These are phyloP conservation scores for Drosophila melanocephala DNA, from an alignment of 2,888 invertebrate genomes.

Conservation along the genomic window DNA sequence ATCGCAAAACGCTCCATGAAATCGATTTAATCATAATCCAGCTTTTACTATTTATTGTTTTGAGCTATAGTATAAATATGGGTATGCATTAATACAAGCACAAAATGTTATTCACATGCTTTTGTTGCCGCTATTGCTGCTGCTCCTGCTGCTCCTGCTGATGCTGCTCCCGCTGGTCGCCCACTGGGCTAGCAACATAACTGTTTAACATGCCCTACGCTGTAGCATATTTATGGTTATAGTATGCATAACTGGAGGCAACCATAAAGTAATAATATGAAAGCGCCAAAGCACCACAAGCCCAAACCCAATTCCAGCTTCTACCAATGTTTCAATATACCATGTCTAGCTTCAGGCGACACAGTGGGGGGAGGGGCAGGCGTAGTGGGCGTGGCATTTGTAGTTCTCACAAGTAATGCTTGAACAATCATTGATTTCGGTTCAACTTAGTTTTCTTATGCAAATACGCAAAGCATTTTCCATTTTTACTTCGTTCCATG, in stretches of 20 bases:
- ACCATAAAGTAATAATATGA: constrained; percentile 80
- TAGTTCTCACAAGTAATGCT: constrained; percentile 68
- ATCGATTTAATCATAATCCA: constrained; percentile 82
- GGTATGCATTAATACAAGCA: constrained; percentile 79
- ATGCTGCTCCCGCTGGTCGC: constrained; percentile 29
- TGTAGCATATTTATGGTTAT: constrained; percentile 77
- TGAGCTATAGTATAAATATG: constrained; percentile 82
- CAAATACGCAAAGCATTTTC: constrained; percentile 76
- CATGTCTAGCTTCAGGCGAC: constrained; percentile 38
- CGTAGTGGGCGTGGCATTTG: constrained; percentile 58
- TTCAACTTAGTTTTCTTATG: constrained; percentile 78
- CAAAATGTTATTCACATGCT: constrained; percentile 70
- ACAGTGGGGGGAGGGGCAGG: not conserved
- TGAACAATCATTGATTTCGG: constrained; percentile 79
- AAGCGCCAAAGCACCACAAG: constrained; percentile 49
- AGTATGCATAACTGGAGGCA: constrained; percentile 80
- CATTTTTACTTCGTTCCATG: constrained; percentile 55
- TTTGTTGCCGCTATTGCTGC: constrained; percentile 47
- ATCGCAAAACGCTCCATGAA: constrained; percentile 66
- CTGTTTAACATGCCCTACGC: constrained; percentile 36
- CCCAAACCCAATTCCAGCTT: constrained; percentile 7
- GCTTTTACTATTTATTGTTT: constrained; percentile 81
- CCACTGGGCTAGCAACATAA: constrained; percentile 39
- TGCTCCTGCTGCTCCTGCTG: constrained; percentile 29
- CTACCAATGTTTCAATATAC: constrained; percentile 62